These are phyloP conservation scores for Sarcophaga caerulescens DNA, from an alignment of 2,888 invertebrate species.

Conservation along the genomic window DNA sequence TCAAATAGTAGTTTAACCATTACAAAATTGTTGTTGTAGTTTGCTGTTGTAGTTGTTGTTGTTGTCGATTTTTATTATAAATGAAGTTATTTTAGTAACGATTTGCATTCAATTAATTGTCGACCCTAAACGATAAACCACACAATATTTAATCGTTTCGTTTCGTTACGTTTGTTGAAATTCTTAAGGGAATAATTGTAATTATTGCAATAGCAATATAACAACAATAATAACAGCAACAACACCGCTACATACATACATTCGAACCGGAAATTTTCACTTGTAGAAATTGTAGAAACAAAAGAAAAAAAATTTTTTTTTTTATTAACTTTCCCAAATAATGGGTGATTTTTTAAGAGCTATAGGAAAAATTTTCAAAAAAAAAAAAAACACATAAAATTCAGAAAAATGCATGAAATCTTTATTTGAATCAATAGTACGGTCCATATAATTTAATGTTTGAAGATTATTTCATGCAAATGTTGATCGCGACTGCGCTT, in stretches of 20 bases:
- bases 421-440: no score
- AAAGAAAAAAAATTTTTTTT: neutral
- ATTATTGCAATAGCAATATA: constrained; percentile 38
- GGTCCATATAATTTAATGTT: no score
- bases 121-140: constrained; percentile 36
- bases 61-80: constrained; percentile 33
- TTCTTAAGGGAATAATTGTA: constrained; percentile 37
- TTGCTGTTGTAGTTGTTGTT: constrained; percentile 8
- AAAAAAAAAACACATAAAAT: no score
- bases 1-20: neutral
- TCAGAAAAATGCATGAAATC: no score
- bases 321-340: neutral
- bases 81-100: constrained; percentile 62
- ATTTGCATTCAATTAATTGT: constrained; percentile 65
- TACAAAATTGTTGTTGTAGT: neutral
- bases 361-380: no score
- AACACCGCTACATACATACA: no score
- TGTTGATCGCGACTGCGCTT: no score
- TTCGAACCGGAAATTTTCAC: constrained; percentile 51
- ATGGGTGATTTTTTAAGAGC: no score
- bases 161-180: neutral
- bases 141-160: neutral
- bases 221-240: neutral
- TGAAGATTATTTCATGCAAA: no score
- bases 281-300: neutral